Percentiles rank a stretch among this genome's conserved stretches.
These are phyloP conservation scores for Sipha maydis DNA, from an alignment of 2,888 invertebrate genomes.

Conservation along the genomic window DNA sequence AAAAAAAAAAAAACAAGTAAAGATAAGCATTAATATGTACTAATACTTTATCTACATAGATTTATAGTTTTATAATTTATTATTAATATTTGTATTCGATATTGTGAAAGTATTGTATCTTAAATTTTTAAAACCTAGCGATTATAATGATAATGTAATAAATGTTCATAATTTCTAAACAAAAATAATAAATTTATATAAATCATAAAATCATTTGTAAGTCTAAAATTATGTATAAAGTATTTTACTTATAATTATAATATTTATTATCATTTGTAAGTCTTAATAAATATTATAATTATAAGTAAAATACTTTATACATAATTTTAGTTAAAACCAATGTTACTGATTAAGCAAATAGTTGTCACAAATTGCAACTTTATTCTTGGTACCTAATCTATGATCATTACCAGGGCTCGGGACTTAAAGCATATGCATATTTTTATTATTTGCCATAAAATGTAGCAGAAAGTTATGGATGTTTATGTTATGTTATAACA, in stretches of 20 bases:
- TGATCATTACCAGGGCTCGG: too few species aligned
- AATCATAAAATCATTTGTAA: background rate
- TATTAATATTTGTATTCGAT: too few species aligned
- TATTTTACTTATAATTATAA: background rate
- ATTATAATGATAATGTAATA: background rate
- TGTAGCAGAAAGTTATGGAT: too few species aligned
- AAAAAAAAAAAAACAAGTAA: background rate
- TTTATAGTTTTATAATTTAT: background rate
- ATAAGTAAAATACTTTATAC: background rate
- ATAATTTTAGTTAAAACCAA: constrained; percentile 6
- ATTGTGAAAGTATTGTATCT: too few species aligned
- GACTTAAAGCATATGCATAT: too few species aligned
- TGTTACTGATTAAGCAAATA: background rate
- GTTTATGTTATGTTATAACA: too few species aligned
- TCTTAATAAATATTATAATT: background rate
- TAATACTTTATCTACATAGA: background rate
- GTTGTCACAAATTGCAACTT: constrained; percentile 27
- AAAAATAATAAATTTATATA: background rate
- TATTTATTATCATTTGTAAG: too few species aligned
- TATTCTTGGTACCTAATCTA: background rate
- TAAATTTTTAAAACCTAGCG: too few species aligned
- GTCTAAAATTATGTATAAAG: background rate
- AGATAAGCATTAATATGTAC: background rate
- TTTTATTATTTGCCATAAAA: too few species aligned
- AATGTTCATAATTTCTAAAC: background rate